These are phyloP conservation scores for Diplosoma virens DNA, from an alignment of 23 tunicate species.

Conservation along the genomic window DNA sequence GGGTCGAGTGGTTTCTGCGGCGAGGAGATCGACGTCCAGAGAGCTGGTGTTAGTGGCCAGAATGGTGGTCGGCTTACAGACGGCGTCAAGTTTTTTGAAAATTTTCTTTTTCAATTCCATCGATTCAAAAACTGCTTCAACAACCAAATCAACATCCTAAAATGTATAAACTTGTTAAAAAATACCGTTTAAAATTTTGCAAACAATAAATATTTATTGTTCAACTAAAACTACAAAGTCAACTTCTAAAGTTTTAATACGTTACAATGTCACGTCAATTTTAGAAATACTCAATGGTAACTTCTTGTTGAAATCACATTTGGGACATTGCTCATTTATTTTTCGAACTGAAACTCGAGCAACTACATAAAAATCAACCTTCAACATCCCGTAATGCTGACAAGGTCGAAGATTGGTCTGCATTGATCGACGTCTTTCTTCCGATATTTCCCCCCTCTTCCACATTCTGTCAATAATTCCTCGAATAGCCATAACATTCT, in stretches of 20 bases:
- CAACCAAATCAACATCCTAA: conserved; percentile 76
- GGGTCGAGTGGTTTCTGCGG: conserved; percentile 61
- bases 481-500: conserved; percentile 15
- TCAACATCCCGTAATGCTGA: conserved; percentile 17
- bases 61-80: conserved; percentile 73
- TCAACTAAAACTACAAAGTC: too few species aligned
- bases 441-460: conserved; percentile 16
- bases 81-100: conserved; percentile 41
- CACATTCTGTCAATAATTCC: conserved; percentile 40
- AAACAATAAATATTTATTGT: too few species aligned
- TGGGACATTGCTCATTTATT: too few species aligned
- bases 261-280: too few species aligned
- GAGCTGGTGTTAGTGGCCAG: conserved; percentile 84
- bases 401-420: conserved; percentile 10
- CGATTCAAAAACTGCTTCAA: conserved; percentile 87
- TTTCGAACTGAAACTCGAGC: too few species aligned
- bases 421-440: conserved; percentile 15
- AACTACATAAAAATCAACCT: too few species aligned
- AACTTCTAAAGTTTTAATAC: too few species aligned
- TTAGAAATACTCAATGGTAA: too few species aligned
- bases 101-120: conserved; percentile 69
- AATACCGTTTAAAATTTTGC: too few species aligned
- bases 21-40: conserved; percentile 62
- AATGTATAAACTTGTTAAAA: too few species aligned
- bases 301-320: too few species aligned